phyloP scores from a whole-genome alignment of 2,113 vertebrate species.

The Alligator mississippiensis region DNA sequence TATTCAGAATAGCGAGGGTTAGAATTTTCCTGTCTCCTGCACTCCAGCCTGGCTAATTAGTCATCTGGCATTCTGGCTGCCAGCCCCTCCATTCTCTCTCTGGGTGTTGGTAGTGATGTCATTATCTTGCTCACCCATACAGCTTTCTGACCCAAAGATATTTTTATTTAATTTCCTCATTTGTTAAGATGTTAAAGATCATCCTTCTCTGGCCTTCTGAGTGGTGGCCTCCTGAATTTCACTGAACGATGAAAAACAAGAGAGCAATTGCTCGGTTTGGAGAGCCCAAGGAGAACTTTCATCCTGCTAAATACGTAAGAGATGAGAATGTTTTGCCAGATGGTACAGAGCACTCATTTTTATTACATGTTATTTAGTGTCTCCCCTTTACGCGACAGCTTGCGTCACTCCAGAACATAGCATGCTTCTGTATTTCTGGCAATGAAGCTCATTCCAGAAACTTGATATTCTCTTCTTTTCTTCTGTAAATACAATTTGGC shows the following conservation, averaged over 20 bases:
- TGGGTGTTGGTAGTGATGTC: background rate
- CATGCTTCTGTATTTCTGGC: constrained; percentile 19
- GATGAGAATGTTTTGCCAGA: background rate
- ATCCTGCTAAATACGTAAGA: background rate
- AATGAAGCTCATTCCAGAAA: constrained; percentile 4
- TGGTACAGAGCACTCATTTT: background rate
- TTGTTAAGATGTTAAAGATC: background rate
- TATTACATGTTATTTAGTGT: background rate
- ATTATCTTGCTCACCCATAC: background rate
- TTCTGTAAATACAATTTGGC: constrained; percentile 29
- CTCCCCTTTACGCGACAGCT: constrained; percentile 2
- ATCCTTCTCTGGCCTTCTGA: background rate
- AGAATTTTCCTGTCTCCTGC: background rate
- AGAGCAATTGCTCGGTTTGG: background rate
- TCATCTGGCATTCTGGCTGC: background rate
- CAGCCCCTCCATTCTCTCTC: background rate
- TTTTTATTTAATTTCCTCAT: background rate
- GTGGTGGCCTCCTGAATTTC: background rate
- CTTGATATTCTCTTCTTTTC: constrained; percentile 1
- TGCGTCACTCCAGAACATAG: background rate
- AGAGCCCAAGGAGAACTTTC: background rate
- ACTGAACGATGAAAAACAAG: background rate
- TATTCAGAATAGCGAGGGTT: fast-evolving
- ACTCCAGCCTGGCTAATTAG: background rate
- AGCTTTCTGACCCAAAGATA: background rate